Conservation (phyloP, 2,113 vertebrate genomes). For the Fukomys damarensis region DNA sequence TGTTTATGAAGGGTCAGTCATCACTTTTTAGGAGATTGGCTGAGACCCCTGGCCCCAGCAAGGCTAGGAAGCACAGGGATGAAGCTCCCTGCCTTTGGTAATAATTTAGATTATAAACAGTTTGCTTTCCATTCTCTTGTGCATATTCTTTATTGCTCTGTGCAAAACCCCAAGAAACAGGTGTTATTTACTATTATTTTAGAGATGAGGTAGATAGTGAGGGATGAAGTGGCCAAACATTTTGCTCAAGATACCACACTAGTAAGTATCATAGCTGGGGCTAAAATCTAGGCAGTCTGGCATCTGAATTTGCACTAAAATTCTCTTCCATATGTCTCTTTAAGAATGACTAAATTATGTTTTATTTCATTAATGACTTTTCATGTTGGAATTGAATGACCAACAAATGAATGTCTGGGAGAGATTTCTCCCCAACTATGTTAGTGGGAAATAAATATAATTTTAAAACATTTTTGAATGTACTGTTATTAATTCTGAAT, state of each 20-base stretch:
- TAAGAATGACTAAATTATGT: background rate
- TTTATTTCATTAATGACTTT: background rate
- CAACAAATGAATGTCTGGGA: background rate
- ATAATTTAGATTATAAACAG: background rate
- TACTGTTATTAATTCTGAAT: conserved; percentile 40
- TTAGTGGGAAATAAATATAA: conserved; percentile 32
- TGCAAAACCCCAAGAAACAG: background rate
- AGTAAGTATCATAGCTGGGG: too few species aligned
- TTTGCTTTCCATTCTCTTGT: background rate
- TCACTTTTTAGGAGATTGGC: background rate
- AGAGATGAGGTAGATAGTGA: background rate
- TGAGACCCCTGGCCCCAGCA: background rate
- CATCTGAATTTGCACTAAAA: background rate
- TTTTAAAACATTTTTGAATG: background rate
- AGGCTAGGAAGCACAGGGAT: background rate
- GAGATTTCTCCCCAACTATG: background rate
- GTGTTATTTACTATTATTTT: background rate
- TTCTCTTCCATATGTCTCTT: background rate
- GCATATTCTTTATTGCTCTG: background rate
- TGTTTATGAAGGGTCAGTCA: background rate
- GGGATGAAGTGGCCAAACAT: background rate
- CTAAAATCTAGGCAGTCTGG: background rate
- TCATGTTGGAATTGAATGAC: background rate
- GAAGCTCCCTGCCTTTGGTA: background rate
- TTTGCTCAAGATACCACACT: background rate